Evolutionary conservation across 2,113 vertebrate species (phyloP).

Genomic region (Forbesichthys agassizii): DNA sequence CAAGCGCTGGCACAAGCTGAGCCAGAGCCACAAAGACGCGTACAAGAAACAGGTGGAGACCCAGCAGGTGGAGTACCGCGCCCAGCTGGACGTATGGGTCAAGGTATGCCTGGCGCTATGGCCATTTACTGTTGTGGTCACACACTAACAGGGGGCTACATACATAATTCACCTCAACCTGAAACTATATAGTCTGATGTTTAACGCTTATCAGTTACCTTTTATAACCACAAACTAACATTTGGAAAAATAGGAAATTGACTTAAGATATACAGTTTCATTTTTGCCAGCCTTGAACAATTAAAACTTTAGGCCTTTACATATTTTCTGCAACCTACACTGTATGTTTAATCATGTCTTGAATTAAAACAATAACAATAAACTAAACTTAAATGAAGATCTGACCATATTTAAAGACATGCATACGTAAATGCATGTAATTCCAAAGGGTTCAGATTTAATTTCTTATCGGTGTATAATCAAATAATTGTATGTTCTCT

Average conservation of each 20-base stretch:
- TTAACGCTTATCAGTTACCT: too few species aligned
- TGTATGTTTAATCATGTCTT: neutral
- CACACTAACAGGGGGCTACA: too few species aligned
- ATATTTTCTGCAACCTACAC: neutral
- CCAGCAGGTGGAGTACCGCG: constrained; percentile 80
- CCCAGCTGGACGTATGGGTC: constrained; percentile 77
- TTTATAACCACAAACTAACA: too few species aligned
- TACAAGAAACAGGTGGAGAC: constrained; percentile 83
- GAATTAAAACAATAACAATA: neutral
- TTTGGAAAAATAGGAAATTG: too few species aligned
- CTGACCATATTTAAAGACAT: too few species aligned
- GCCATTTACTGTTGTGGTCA: neutral
- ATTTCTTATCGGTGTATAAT: too few species aligned
- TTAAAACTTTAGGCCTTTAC: too few species aligned
- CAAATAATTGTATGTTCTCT: neutral
- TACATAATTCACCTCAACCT: neutral
- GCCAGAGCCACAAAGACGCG: constrained; percentile 77
- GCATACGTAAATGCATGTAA: too few species aligned
- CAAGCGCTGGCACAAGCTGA: constrained; percentile 81
- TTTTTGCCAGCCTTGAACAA: too few species aligned
- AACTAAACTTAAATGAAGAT: too few species aligned
- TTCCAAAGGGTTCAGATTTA: too few species aligned
- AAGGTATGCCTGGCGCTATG: constrained; percentile 60
- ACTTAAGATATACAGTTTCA: too few species aligned
- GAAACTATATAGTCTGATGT: neutral